Base-by-base conservation (phyloP, 2,888 invertebrate species). In the Melipona bicolor region DNA sequence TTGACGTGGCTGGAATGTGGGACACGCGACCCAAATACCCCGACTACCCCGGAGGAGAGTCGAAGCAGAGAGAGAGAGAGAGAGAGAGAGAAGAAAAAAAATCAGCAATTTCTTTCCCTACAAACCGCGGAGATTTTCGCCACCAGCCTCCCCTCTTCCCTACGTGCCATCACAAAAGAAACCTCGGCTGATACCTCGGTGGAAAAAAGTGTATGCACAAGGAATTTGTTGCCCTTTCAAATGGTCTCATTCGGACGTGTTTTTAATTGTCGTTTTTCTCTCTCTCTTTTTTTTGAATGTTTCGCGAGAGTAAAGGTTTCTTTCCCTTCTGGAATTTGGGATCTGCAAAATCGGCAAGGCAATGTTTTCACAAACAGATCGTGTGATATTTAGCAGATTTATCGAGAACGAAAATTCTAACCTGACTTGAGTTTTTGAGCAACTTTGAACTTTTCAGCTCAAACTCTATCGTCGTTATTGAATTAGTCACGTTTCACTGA, bases 1-100 rank as follows among this genome's bases (percentile, higher is more conserved):
- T 88, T 83, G 86, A 89, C 80, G 85, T 70, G 81, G 81, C n/a
- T 65, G 85, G 83, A 88, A 91, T 90, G 84, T 82, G 77, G 80
- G 64, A 72, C 83, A 79, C 74, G 73, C 83, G 88, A 85, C 86
- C 89, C 83, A 83, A 83, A 89, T 88, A 82, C 82, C 81, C 77
- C 56, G 72, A 43, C 24, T 52, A 50, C 3, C 43, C 43, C 24
- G 68, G 61, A 61, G 24, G 56, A 65, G 52, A 36, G 36, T 27
- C 27, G 43, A 52, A 32, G 19, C 24, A 61, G 24, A 32, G 56
- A 65, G 43, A 9, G 32, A 52, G 62, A 61, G 24, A 32, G 52
- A 65, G 52, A 36, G 65, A 9, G 43, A 52, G 27, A 27, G n/a
- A 59, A 59, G 52, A 65, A 43, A 52, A 79, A 64, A 56, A 67